phyloP scores from a whole-genome alignment of 2,888 invertebrate species.

The Leucophora obtusa region DNA sequence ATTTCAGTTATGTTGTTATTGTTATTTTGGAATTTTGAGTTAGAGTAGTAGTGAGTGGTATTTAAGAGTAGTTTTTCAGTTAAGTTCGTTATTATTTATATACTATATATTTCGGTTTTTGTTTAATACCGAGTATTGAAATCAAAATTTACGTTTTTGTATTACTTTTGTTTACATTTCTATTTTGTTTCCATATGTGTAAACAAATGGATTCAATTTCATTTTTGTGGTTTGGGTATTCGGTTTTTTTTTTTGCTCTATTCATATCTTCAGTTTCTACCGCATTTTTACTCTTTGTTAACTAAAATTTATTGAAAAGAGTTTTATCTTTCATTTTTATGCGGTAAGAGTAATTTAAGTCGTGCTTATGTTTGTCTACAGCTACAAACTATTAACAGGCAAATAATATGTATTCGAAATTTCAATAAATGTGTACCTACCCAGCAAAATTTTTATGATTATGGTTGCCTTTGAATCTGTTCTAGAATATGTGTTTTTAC shows the following conservation, averaged over 20 bases:
- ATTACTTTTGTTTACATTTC: slow-evolving; percentile 12
- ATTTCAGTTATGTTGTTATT: slow-evolving; percentile 1
- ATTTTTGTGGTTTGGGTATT: slow-evolving; percentile 40
- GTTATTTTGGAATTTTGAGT: not conserved
- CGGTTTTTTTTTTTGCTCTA: slow-evolving; percentile 18
- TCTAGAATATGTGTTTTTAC: too few species aligned
- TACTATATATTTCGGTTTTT: not conserved
- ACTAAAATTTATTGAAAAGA: slow-evolving; percentile 1
- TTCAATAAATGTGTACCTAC: too few species aligned
- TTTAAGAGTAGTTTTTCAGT: slow-evolving; percentile 11
- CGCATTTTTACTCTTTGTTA: not conserved
- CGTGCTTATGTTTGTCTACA: slow-evolving; percentile 5
- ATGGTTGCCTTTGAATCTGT: too few species aligned
- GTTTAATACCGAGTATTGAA: not conserved
- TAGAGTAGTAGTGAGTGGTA: not conserved
- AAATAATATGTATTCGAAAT: not conserved
- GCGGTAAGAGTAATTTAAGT: slow-evolving; percentile 49
- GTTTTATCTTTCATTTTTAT: slow-evolving; percentile 44
- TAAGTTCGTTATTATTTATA: slow-evolving; percentile 3
- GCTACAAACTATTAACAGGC: not conserved
- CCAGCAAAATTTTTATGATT: too few species aligned
- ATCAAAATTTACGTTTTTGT: slow-evolving; percentile 11
- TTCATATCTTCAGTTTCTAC: not conserved
- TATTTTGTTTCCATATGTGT: not conserved
- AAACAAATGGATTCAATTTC: slow-evolving; percentile 37